Evolutionary conservation across 2,888 invertebrate species (phyloP).

Genomic region (Chelonus formosanus): DNA sequence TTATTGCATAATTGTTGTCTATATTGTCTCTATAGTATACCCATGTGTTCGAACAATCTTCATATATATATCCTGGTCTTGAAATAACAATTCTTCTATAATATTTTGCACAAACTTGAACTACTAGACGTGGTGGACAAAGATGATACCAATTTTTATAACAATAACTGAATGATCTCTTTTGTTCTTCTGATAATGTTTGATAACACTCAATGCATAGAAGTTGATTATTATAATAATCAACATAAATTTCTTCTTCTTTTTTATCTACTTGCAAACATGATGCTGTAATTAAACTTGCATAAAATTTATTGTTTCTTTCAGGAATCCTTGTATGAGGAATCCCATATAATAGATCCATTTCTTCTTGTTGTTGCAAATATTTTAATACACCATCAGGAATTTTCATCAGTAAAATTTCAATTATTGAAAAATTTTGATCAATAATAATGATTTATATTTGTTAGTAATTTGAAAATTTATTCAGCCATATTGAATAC

Average conservation of each 20-base stretch:
- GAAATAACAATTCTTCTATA: background rate
- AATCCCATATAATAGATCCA: conserved; percentile 10
- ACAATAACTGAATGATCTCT: no score
- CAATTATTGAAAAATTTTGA: no score
- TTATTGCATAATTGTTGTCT: no score
- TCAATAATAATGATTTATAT: no score
- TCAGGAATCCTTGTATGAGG: conserved; percentile 12
- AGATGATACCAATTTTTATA: no score
- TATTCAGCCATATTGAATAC: no score
- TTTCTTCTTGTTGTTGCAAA: conserved; percentile 3
- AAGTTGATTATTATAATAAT: background rate
- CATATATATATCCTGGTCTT: conserved; percentile 1
- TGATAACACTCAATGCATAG: background rate
- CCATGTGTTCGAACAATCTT: background rate
- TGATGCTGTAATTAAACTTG: background rate
- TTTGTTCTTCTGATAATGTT: background rate
- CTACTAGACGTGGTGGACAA: background rate
- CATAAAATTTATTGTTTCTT: conserved; percentile 13
- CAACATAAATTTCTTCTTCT: no score
- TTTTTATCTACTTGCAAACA: background rate
- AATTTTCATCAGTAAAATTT: conserved; percentile 3
- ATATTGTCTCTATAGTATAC: background rate
- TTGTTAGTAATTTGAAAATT: no score
- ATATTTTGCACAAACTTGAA: background rate
- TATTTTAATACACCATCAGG: background rate